Evolutionary conservation across 1,140 invertebrate genomes (phyloP), one percentile per base, ranked within the genome.

Genomic region (Pseudomyrmex gracilis): DNA sequence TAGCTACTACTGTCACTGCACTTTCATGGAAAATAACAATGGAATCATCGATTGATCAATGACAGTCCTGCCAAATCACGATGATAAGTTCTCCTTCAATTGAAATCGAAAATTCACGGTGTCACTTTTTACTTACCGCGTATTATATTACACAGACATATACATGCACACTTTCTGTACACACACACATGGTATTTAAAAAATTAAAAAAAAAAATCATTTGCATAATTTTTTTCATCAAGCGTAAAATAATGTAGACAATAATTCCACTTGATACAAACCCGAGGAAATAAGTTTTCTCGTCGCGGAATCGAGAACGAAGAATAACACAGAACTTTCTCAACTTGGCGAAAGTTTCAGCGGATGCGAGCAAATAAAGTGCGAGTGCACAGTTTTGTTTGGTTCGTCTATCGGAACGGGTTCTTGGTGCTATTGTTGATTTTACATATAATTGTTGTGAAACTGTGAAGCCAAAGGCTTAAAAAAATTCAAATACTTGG

Each of bases 291-390:
- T 80, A 43, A 80, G 43, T 80, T 80, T 71, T 57, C 76, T 80
- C 51, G 9, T 60, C 45, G 15, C 49, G 20, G 53, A 58, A 70
- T 80, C 43, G 64, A 71, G 82, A 83, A 64, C 58, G 53, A 22
- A 83, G 71, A 64, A 66, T 76, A 74, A 76, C 70, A 76, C 70
- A 76, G 73, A 83, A 83, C 82, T 83, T 83, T 83, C 82, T 83
- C 82, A 22, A 77, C n/a, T 3, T 17, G 66, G 64, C 83, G 76
- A 83, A 83, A 83, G 76, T 84, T 82, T 83, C 53, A 58, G 22
- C 68, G 68, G 68, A 71, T 71, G 68, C 24, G 24, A 71, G 24
- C 60, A 63, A 55, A 24, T 53, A 53, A 53, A 22, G 2, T 22
- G 67, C 22, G 20, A 53, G 13, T 9, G 13, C 15, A 51, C 24